A percentile compares a stretch with the other conserved stretches of the same genome.
These are phyloP conservation scores for Schlechtendalia chinensis DNA, from an alignment of 1,140 invertebrate species.

Conservation along the genomic window DNA sequence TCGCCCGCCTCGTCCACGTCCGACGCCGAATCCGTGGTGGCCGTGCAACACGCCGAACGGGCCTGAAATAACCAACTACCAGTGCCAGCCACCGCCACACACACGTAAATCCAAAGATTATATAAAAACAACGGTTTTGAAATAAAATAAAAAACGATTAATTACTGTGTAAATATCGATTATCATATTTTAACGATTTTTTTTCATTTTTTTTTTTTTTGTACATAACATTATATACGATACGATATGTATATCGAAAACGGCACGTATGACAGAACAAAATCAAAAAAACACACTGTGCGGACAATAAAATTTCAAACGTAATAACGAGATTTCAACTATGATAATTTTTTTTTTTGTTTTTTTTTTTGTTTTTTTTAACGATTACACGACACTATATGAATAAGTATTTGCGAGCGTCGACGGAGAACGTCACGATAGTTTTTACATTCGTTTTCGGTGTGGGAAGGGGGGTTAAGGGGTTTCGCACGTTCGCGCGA, in stretches of 20 bases:
- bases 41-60: slow-evolving; percentile 55
- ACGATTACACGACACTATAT: too few species aligned
- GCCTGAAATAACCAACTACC: neutral
- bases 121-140: neutral
- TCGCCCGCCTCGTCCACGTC: slow-evolving; percentile 48
- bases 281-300: slow-evolving; percentile 25
- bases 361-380: too few species aligned
- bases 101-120: slow-evolving; percentile 42
- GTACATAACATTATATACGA: slow-evolving; percentile 8
- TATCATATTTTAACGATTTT: neutral
- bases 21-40: slow-evolving; percentile 54
- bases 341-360: too few species aligned
- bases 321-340: neutral
- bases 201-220: neutral
- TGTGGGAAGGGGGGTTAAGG: too few species aligned
- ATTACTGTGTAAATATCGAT: neutral
- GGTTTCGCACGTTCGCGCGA: too few species aligned
- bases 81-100: neutral
- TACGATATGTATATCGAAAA: slow-evolving; percentile 1
- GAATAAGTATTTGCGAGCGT: too few species aligned
- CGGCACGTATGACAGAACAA: slow-evolving; percentile 11
- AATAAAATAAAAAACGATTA: neutral
- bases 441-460: too few species aligned
- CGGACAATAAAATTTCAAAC: slow-evolving; percentile 35
- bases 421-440: too few species aligned